phyloP scores from a whole-genome alignment of 2,888 invertebrate genomes.

The Volucella inanis region DNA sequence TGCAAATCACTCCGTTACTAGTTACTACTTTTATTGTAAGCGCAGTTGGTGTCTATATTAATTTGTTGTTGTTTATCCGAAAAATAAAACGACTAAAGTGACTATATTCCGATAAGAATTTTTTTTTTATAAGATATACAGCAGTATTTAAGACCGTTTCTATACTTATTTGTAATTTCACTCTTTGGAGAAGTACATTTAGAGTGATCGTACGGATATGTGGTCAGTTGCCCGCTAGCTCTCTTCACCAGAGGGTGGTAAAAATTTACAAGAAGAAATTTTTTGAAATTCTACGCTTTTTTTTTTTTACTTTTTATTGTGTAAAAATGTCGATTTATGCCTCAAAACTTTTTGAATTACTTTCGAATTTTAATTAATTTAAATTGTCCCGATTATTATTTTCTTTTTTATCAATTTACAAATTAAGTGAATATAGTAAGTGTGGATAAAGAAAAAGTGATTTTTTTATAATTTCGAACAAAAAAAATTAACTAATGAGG shows the following conservation, averaged over 20 bases:
- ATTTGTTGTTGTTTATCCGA: conserved; percentile 41
- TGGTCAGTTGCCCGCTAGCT: conserved; percentile 82
- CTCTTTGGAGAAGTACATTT: conserved; percentile 76
- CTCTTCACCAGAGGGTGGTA: conserved; percentile 80
- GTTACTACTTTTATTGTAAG: conserved; percentile 4
- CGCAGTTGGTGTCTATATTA: conserved; percentile 9
- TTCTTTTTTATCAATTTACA: not conserved
- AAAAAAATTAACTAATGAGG: conserved; percentile 26
- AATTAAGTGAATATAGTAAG: conserved; percentile 12
- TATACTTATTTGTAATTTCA: conserved; percentile 58
- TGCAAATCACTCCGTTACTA: conserved; percentile 20
- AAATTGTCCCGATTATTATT: conserved; percentile 22
- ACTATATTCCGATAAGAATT: conserved; percentile 65
- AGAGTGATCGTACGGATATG: conserved; percentile 76
- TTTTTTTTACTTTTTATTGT: not conserved
- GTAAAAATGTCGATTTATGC: not conserved
- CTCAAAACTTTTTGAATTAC: not conserved
- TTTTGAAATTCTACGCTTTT: conserved; percentile 3
- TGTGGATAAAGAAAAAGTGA: conserved; percentile 32
- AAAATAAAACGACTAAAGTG: conserved; percentile 60
- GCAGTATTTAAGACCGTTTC: conserved; percentile 50
- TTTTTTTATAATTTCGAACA: not conserved
- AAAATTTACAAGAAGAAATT: conserved; percentile 33
- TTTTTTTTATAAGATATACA: conserved; percentile 54
- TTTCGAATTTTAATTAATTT: too few relatives aligned